Percentiles rank a stretch among this genome's conserved stretches.
phyloP scores from a whole-genome alignment of 2,113 vertebrate species.

The Centropus unirufus region DNA sequence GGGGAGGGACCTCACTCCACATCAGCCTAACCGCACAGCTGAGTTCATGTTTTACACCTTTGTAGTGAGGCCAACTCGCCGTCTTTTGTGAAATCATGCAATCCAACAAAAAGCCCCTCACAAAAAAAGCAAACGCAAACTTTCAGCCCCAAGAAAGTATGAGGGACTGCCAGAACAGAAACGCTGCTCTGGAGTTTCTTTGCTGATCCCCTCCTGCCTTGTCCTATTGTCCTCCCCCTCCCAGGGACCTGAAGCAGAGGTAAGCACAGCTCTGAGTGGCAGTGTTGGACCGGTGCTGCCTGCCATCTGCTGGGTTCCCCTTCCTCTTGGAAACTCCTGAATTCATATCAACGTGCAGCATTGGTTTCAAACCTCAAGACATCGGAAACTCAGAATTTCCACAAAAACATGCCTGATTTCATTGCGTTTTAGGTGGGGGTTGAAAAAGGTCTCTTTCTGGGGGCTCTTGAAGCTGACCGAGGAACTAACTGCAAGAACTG shows the following conservation, averaged over 20 bases:
- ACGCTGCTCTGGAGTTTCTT: not conserved
- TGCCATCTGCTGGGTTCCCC: not conserved
- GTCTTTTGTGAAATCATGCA: not conserved
- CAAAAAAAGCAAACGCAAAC: not conserved
- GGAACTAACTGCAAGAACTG: not conserved
- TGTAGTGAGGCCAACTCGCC: not conserved
- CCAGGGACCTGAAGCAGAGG: not conserved
- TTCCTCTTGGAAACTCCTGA: not conserved
- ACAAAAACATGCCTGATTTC: not conserved
- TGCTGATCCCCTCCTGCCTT: not conserved
- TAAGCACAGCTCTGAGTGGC: not conserved
- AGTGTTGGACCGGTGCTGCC: not conserved
- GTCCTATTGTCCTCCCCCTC: not conserved
- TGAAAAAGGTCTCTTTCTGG: not conserved
- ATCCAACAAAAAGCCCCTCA: not conserved
- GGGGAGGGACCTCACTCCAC: not conserved
- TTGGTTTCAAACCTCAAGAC: not conserved
- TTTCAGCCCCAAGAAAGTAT: not conserved
- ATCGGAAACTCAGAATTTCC: not conserved
- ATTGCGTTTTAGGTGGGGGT: not conserved
- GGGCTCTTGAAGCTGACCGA: not conserved
- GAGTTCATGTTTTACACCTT: not conserved
- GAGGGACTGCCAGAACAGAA: not conserved
- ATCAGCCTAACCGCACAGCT: not conserved
- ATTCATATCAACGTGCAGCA: not conserved